Evolutionary conservation across 2,113 vertebrate genomes (phyloP).

Genomic region (Caloenas nicobarica): DNA sequence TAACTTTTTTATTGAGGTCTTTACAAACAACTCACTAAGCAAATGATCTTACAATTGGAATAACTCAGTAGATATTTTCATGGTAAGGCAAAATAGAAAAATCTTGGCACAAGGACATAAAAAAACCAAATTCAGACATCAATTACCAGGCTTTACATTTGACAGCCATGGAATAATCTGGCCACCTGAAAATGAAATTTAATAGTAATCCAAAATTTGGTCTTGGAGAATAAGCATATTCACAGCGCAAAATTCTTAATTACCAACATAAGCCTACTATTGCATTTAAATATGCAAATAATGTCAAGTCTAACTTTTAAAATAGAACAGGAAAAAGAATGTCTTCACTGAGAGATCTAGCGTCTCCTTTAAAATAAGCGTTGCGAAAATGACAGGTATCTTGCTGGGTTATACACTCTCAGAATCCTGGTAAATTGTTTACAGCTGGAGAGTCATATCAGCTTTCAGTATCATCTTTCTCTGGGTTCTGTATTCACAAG

Average conservation of each 20-base stretch:
- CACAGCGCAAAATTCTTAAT: not conserved
- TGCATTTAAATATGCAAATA: not conserved
- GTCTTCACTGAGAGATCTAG: not conserved
- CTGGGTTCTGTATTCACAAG: not conserved
- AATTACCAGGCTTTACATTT: not conserved
- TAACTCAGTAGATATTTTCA: not conserved
- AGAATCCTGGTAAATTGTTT: not conserved
- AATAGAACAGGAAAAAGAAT: not conserved
- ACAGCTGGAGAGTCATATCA: not conserved
- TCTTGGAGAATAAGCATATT: not conserved
- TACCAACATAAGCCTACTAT: not conserved
- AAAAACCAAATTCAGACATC: not conserved
- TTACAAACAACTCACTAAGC: not conserved
- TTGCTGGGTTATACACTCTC: not conserved
- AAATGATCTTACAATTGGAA: not conserved
- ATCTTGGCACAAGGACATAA: not conserved
- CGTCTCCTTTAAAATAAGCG: not conserved
- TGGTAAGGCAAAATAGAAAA: not conserved
- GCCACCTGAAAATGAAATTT: not conserved
- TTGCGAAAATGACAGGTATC: not conserved
- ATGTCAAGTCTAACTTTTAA: not conserved
- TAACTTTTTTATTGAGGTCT: not conserved
- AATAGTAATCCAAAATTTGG: not conserved
- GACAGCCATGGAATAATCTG: not conserved
- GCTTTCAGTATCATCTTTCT: not conserved